Conservation (phyloP, 2,888 invertebrate species). For the Temnothorax rugatulus region DNA sequence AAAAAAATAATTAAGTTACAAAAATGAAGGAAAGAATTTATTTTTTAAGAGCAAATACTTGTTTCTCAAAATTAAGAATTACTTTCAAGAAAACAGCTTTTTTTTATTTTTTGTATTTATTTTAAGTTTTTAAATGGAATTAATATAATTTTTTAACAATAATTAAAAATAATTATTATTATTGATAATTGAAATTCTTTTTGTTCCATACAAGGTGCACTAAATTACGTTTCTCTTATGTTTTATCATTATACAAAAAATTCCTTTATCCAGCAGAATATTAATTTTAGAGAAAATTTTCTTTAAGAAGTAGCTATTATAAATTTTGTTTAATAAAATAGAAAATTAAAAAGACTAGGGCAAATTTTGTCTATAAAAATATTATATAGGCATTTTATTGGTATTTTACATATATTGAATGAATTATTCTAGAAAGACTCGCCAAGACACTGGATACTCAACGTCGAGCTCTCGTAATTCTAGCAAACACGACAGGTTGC, state of each 20-base stretch:
- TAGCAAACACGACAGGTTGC: slow-evolving; percentile 78
- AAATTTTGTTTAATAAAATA: background rate
- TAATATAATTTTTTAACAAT: background rate
- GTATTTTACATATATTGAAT: background rate
- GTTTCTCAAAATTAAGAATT: background rate
- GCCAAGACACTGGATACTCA: slow-evolving; percentile 91
- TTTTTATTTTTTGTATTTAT: background rate
- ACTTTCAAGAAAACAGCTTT: background rate
- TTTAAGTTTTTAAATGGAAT: background rate
- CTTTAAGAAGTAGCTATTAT: background rate
- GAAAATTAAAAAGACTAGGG: background rate
- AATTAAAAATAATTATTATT: background rate
- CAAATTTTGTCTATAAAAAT: background rate
- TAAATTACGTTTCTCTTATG: too few species aligned
- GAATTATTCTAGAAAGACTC: slow-evolving; percentile 81
- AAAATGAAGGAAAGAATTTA: background rate
- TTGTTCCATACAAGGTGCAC: too few species aligned
- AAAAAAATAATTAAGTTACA: background rate
- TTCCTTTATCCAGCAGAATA: too few species aligned
- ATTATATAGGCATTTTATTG: background rate
- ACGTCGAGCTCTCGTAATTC: slow-evolving; percentile 90
- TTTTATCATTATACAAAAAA: too few species aligned
- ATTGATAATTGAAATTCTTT: background rate
- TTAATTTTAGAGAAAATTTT: too few species aligned
- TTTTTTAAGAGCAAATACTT: background rate